phyloP scores from a whole-genome alignment of 2,888 invertebrate genomes.

The Tipula helvola region DNA sequence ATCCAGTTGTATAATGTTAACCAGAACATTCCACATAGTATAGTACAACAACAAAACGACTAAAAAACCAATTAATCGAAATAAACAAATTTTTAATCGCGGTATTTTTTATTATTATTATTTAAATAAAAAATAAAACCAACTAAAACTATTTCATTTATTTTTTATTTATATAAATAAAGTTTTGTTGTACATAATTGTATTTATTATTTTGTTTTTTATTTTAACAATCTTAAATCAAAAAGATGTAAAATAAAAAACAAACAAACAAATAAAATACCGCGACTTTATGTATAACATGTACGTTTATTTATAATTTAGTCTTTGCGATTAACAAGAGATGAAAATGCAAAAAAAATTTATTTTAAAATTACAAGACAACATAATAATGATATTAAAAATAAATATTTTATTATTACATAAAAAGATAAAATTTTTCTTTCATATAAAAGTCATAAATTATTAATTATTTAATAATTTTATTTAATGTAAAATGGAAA shows the following conservation, averaged over 20 bases:
- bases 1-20: not conserved
- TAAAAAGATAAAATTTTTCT: not conserved
- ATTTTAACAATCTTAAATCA: not conserved
- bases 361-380: not conserved
- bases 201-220: not conserved
- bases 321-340: not conserved
- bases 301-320: not conserved
- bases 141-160: not conserved
- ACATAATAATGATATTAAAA: not conserved
- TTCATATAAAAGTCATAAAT: too few relatives aligned
- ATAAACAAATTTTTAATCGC: constrained; percentile 4
- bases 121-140: not conserved
- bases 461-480: too few relatives aligned
- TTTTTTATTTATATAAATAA: not conserved
- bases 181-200: not conserved
- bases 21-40: not conserved
- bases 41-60: not conserved
- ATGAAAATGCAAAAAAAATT: not conserved
- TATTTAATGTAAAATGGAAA: too few relatives aligned
- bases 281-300: not conserved
- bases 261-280: not conserved
- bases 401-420: not conserved
- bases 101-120: not conserved
- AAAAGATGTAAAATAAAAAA: not conserved
- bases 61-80: not conserved